Base-by-base conservation (phyloP, 2,113 vertebrate genomes). In the Indicator indicator region DNA sequence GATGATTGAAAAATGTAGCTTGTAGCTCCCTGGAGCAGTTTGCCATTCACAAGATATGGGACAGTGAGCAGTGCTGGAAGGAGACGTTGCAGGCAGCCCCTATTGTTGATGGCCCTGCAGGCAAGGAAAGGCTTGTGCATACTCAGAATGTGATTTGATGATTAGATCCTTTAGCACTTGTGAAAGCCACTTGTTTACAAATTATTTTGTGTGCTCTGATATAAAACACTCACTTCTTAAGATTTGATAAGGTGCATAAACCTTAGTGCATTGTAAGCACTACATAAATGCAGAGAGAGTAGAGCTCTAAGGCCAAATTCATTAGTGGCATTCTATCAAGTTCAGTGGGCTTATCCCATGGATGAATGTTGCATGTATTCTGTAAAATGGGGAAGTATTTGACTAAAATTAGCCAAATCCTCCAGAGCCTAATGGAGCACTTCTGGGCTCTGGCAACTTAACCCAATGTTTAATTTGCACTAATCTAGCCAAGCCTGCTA, bases 391-490 rank as follows among this genome's bases (percentile, higher is more conserved):
- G 95, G 93, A 78, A 95, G 93, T 94, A 82, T 96, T 95, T 93
- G 90, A 96, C 73, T 96, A 93, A 95, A 97, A 97, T 95, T 96
- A 96, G 94, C 90, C 94, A 95, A 96, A 97, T 97, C 94, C 94
- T 94, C 90, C 55, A 84, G 95, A 95, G 95, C 83, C 92, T 95
- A 95, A 96, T 97, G 90, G 90, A 97, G 94, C 2, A 6, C 95
- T 95, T 88, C 86, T 70, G 86, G 92, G 83, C 91, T 95, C 92
- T 96, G 94, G 92, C 94, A 97, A 95, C 79, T 95, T 95, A 96
- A 91, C 91, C 94, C 93, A 90, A 84, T 94, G 92, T 97, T 96
- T 95, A 96, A 95, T 97, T 95, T 96, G 93, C 88, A 63, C 88
- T 97, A 95, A 97, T 95, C 94, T 96, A 95, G 93, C 95, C 94